A percentile compares a stretch with the other conserved stretches of the same genome.
phyloP scores from a whole-genome alignment of 1,140 invertebrate genomes.

The Onthophagus taurus region DNA sequence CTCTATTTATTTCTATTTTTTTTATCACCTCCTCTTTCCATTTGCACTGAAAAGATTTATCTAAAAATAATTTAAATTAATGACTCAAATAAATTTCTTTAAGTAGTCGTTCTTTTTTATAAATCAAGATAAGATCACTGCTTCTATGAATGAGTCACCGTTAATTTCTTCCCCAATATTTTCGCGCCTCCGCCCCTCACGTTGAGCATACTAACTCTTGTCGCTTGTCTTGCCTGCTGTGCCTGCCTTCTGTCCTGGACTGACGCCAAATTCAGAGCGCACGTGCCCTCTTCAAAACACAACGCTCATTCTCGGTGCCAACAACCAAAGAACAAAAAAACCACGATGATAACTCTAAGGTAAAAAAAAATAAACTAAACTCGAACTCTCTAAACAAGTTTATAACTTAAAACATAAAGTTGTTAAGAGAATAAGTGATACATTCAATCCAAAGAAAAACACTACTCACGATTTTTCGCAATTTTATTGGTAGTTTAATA shows the following conservation, averaged over 20 bases:
- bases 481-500: too few species aligned
- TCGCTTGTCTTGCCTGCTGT: constrained; percentile 31
- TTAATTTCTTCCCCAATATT: too few species aligned
- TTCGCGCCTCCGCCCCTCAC: too few species aligned
- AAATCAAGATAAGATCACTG: too few species aligned
- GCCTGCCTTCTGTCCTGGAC: constrained; percentile 27
- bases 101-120: too few species aligned
- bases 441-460: too few species aligned
- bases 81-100: too few species aligned
- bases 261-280: constrained; percentile 40
- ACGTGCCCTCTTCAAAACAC: constrained; percentile 80
- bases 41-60: too few species aligned
- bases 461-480: background rate
- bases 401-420: too few species aligned
- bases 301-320: constrained; percentile 84
- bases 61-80: too few species aligned
- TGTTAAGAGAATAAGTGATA: too few species aligned
- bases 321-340: constrained; percentile 62
- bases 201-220: constrained; percentile 29
- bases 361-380: constrained; percentile 19
- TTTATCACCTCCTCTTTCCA: too few species aligned
- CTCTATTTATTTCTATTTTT: background rate
- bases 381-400: background rate
- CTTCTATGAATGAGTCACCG: constrained; percentile 6
- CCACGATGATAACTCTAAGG: constrained; percentile 35